These are phyloP conservation scores for Cervus canadensis DNA, from an alignment of 2,113 vertebrate genomes.

Conservation along the genomic window DNA sequence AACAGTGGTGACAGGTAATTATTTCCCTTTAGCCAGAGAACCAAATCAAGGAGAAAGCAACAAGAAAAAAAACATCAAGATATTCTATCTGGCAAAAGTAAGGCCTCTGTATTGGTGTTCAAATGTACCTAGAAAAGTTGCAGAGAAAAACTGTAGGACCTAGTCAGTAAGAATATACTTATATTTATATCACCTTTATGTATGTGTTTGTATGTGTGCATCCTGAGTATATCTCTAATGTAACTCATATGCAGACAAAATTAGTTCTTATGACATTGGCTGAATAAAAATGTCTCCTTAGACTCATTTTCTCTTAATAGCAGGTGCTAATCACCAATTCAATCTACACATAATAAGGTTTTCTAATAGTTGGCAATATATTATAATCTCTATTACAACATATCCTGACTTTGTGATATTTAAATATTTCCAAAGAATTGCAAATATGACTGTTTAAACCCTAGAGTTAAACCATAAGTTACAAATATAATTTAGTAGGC, in stretches of 20 bases:
- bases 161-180: background rate
- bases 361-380: background rate
- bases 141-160: background rate
- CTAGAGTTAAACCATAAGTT: constrained; percentile 15
- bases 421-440: constrained; percentile 27
- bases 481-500: constrained; percentile 30
- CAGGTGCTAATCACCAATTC: background rate
- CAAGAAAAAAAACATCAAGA: background rate
- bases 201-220: background rate
- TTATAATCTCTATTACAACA: background rate
- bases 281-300: background rate
- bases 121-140: background rate
- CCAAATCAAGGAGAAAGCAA: background rate
- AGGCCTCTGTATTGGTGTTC: background rate
- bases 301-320: background rate
- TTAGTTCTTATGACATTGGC: background rate
- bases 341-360: background rate
- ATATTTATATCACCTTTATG: background rate
- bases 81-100: background rate
- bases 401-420: background rate
- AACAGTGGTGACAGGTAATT: background rate
- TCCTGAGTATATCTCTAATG: background rate
- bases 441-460: constrained; percentile 26
- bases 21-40: background rate
- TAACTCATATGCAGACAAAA: background rate